Conservation (phyloP, 2,797 vertebrate genomes). For the Ctenochaetus hawaiiensis region DNA sequence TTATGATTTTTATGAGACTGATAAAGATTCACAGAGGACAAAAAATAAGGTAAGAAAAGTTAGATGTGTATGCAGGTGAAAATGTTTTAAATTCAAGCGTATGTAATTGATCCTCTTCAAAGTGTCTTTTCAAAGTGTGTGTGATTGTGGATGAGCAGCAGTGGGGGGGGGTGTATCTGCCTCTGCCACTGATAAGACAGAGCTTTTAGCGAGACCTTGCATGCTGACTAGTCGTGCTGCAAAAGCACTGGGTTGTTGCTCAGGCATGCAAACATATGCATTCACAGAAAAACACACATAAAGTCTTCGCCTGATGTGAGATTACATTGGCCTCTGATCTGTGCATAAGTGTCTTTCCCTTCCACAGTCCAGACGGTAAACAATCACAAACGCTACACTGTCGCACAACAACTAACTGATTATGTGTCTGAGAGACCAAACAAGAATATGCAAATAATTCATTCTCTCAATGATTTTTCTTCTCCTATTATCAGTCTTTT, state of each 20-base stretch:
- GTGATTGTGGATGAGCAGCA: constrained; percentile 36
- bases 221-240: constrained; percentile 41
- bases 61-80: too few relatives aligned
- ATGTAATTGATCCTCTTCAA: constrained; percentile 51
- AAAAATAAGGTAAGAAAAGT: too few relatives aligned
- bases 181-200: constrained; percentile 56
- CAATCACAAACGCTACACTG: constrained; percentile 54
- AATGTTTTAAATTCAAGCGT: constrained; percentile 19
- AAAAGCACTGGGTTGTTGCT: constrained; percentile 29
- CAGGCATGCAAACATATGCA: constrained; percentile 38
- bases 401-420: constrained; percentile 50
- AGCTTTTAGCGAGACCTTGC: constrained; percentile 37
- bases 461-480: constrained; percentile 35
- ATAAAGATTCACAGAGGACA: too few relatives aligned
- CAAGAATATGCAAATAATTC: constrained; percentile 53
- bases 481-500: constrained; percentile 44
- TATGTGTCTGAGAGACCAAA: constrained; percentile 47
- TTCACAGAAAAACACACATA: neutral
- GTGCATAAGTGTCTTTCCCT: constrained; percentile 36
- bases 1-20: constrained; percentile 32
- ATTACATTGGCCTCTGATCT: constrained; percentile 68
- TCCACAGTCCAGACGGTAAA: constrained; percentile 47
- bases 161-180: constrained; percentile 30
- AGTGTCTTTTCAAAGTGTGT: constrained; percentile 43
- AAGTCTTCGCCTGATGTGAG: constrained; percentile 39